phyloP scores from a whole-genome alignment of 1,140 invertebrate genomes.

The Conopomorpha cramerella region DNA sequence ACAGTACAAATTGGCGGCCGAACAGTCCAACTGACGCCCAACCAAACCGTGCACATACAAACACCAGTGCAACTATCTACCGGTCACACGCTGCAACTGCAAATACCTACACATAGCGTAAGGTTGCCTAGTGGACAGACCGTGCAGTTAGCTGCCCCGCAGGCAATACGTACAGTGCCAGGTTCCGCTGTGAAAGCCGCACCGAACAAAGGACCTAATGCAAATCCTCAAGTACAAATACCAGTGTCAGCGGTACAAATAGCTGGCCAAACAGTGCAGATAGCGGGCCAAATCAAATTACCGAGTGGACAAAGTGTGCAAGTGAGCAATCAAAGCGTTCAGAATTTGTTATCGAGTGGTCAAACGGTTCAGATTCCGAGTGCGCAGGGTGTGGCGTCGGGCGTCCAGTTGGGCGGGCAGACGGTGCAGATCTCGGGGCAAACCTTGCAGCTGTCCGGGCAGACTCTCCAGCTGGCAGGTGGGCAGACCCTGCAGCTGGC shows the following conservation, averaged over 20 bases:
- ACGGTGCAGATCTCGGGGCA: conserved; percentile 26
- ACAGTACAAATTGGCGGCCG: conserved; percentile 33
- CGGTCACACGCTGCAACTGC: conserved; percentile 30
- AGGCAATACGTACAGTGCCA: conserved; percentile 19
- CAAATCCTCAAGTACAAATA: conserved; percentile 25
- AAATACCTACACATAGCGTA: conserved; percentile 31
- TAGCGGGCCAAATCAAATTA: conserved; percentile 38
- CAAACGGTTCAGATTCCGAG: conserved; percentile 43
- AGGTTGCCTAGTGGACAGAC: conserved; percentile 39
- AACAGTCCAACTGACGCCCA: conserved; percentile 26
- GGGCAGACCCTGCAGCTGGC: conserved; percentile 37
- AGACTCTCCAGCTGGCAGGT: conserved; percentile 33
- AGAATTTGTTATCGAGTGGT: conserved; percentile 32
- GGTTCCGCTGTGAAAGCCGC: conserved; percentile 16
- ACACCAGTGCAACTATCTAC: conserved; percentile 20
- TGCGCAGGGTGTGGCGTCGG: conserved; percentile 26
- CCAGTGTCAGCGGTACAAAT: conserved; percentile 38
- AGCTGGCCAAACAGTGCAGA: conserved; percentile 39
- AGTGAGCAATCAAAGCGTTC: conserved; percentile 41
- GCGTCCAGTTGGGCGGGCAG: conserved; percentile 32
- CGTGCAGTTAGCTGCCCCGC: conserved; percentile 30
- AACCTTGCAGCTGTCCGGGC: conserved; percentile 30
- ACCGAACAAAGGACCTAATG: too few species aligned
- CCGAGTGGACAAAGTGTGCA: conserved; percentile 46
- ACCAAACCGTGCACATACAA: conserved; percentile 32